These are phyloP conservation scores for Argyrosomus regius DNA, from an alignment of 2,797 vertebrate species.

Conservation along the genomic window DNA sequence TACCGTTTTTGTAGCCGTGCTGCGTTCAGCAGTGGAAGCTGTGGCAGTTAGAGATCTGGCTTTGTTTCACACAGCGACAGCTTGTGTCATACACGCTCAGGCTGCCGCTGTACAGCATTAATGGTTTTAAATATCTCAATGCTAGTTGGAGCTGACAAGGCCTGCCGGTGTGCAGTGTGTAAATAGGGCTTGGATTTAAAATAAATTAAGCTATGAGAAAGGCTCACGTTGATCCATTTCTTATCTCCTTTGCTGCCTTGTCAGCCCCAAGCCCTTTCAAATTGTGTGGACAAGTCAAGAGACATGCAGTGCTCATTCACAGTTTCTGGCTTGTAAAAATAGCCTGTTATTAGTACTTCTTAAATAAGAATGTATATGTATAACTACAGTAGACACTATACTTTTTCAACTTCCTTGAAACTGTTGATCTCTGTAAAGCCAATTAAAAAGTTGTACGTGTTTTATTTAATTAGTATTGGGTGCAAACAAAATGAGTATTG, in stretches of 20 bases:
- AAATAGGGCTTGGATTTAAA: constrained; percentile 85
- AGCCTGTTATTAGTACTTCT: constrained; percentile 31
- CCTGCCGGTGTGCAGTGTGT: constrained; percentile 77
- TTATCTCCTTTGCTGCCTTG: constrained; percentile 83
- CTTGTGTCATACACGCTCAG: constrained; percentile 67
- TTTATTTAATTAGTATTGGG: constrained; percentile 84
- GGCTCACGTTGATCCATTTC: constrained; percentile 85
- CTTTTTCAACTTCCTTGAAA: constrained; percentile 54
- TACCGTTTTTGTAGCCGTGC: constrained; percentile 17
- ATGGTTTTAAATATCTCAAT: constrained; percentile 78
- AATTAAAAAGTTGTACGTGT: constrained; percentile 79
- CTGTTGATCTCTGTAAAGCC: constrained; percentile 72
- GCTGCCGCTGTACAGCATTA: constrained; percentile 70
- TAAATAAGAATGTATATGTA: constrained; percentile 47
- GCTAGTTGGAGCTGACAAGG: constrained; percentile 77
- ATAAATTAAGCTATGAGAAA: constrained; percentile 85
- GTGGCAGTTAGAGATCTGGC: constrained; percentile 58
- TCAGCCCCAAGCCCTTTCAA: constrained; percentile 79
- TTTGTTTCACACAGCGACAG: constrained; percentile 66
- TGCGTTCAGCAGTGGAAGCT: constrained; percentile 56
- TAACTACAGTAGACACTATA: constrained; percentile 27
- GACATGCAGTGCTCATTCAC: constrained; percentile 59
- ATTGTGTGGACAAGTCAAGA: constrained; percentile 66
- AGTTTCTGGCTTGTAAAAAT: constrained; percentile 48
- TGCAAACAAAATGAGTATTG: constrained; percentile 83